Conservation (phyloP, 2,797 vertebrate species). For the Anas bernieri region DNA sequence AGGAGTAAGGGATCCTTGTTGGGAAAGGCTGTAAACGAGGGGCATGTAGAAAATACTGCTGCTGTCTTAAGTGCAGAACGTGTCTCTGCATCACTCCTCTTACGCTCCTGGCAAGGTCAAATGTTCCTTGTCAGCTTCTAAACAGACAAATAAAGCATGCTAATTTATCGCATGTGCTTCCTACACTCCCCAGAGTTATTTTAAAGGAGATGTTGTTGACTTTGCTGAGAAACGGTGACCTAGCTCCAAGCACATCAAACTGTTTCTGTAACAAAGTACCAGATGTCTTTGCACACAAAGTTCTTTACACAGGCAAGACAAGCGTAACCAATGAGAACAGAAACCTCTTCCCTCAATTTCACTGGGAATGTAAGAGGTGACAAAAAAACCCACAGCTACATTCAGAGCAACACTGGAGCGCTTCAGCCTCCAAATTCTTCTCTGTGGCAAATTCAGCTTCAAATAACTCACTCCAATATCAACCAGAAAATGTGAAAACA, state of each 20-base stretch:
- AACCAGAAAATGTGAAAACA: slow-evolving; percentile 9
- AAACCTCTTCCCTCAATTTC: not conserved
- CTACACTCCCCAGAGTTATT: not conserved
- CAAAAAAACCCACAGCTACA: not conserved
- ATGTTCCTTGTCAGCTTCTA: not conserved
- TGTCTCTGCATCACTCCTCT: not conserved
- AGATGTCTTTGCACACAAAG: not conserved
- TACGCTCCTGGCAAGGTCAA: not conserved
- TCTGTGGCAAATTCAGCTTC: not conserved
- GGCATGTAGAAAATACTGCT: not conserved
- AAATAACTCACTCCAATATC: not conserved
- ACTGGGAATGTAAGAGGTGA: not conserved
- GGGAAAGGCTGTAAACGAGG: not conserved
- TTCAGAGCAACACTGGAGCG: not conserved
- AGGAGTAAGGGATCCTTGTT: not conserved
- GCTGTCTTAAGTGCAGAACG: not conserved
- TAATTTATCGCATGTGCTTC: not conserved
- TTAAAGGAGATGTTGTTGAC: not conserved
- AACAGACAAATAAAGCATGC: not conserved
- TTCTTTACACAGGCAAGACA: not conserved
- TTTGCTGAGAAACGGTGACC: not conserved
- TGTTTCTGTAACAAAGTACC: not conserved
- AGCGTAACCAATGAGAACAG: not conserved
- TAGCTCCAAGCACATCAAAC: not conserved
- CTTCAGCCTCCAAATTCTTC: not conserved